Percentiles rank a stretch among this genome's conserved stretches.
These are phyloP conservation scores for Eufriesea mexicana DNA, from an alignment of 1,140 invertebrate species.

Conservation along the genomic window DNA sequence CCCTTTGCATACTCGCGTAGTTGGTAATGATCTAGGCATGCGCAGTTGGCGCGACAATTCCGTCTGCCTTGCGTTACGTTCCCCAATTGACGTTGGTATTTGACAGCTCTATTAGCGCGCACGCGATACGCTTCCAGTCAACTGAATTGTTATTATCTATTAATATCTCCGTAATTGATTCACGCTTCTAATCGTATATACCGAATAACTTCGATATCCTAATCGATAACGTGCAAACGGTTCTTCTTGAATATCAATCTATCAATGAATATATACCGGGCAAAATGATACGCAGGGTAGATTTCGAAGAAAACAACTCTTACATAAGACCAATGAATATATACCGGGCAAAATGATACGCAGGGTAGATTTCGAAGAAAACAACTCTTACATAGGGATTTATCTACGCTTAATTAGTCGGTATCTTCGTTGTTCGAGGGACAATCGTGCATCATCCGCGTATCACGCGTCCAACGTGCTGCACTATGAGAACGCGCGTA, in stretches of 20 bases:
- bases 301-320: no score
- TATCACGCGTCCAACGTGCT: background rate
- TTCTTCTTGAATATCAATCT: no score
- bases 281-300: no score
- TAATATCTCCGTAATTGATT: constrained; percentile 11
- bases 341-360: no score
- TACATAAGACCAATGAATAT: no score
- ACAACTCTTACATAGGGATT: no score
- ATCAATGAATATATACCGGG: no score
- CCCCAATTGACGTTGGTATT: constrained; percentile 35
- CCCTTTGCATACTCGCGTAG: background rate
- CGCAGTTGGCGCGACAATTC: constrained; percentile 34
- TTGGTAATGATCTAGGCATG: constrained; percentile 24
- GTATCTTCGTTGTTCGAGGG: no score
- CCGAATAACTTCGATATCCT: background rate
- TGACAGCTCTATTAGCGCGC: constrained; percentile 25
- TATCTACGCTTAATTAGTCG: background rate
- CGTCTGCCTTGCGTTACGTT: background rate
- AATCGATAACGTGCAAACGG: no score
- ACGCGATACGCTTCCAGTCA: background rate
- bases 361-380: no score
- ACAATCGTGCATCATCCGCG: background rate
- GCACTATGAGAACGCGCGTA: background rate
- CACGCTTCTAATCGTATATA: background rate
- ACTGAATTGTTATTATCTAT: background rate